Conservation (phyloP, 2,888 invertebrate genomes). For the Morpho helenor region DNA sequence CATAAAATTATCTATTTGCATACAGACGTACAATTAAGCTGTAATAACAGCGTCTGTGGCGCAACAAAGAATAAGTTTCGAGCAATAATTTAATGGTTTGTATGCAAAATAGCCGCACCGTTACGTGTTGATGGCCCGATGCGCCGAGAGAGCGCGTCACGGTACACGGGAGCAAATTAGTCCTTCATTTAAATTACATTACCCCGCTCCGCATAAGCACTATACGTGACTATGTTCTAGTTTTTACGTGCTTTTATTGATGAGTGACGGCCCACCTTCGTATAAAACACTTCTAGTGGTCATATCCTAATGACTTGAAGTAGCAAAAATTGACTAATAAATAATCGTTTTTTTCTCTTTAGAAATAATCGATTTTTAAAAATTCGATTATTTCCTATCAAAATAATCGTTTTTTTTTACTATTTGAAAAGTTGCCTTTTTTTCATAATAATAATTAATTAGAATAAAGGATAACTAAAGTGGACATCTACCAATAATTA, state of each 20-base stretch:
- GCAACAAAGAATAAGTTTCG: conserved; percentile 78
- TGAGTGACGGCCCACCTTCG: conserved; percentile 41
- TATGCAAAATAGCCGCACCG: conserved; percentile 77
- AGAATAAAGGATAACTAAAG: too few species aligned
- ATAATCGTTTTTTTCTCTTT: too few species aligned
- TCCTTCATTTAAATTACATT: conserved; percentile 77
- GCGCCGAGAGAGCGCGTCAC: conserved; percentile 71
- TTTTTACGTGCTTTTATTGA: conserved; percentile 53
- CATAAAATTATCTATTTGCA: conserved; percentile 75
- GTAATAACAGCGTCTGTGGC: conserved; percentile 74
- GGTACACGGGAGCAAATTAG: conserved; percentile 71
- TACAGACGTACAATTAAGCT: conserved; percentile 73
- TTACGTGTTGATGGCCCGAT: conserved; percentile 75
- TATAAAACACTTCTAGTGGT: too few species aligned
- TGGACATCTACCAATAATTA: too few species aligned
- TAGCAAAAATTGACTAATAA: too few species aligned
- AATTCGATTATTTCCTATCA: too few species aligned
- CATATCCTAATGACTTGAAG: too few species aligned
- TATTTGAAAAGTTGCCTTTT: too few species aligned
- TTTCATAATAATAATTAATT: too few species aligned
- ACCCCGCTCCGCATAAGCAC: conserved; percentile 55
- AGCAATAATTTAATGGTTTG: conserved; percentile 79
- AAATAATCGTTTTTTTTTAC: too few species aligned
- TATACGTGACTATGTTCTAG: conserved; percentile 51
- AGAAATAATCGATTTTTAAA: too few species aligned